A percentile compares a stretch with the other conserved stretches of the same genome.
These are phyloP conservation scores for Villa cingulata DNA, from an alignment of 2,888 invertebrate species.

Conservation along the genomic window DNA sequence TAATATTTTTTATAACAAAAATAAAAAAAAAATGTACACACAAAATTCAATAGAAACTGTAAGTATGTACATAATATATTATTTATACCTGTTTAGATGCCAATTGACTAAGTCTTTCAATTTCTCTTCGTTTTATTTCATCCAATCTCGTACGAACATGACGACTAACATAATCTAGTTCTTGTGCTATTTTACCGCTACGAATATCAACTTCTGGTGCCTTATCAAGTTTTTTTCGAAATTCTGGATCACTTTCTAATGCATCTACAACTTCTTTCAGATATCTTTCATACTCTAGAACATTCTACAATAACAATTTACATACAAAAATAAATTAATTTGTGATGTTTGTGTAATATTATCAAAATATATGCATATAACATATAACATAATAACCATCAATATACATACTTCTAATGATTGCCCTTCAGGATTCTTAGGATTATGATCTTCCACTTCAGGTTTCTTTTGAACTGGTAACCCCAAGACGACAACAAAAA, in stretches of 20 bases:
- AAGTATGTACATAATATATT: not conserved
- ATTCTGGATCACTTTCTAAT: conserved; percentile 76
- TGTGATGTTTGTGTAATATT: no score
- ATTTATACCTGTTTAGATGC: conserved; percentile 40
- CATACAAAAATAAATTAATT: not conserved
- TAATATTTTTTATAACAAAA: no score
- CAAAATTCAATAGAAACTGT: no score
- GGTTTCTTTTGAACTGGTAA: not conserved
- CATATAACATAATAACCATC: no score
- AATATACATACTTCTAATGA: no score
- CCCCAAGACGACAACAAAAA: no score
- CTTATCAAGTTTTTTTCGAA: conserved; percentile 64
- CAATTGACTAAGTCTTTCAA: conserved; percentile 64
- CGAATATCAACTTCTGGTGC: conserved; percentile 72
- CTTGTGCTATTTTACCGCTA: conserved; percentile 84
- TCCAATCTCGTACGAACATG: conserved; percentile 76
- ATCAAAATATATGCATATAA: no score
- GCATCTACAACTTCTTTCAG: conserved; percentile 79
- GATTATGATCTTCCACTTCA: no score
- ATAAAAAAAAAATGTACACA: not conserved
- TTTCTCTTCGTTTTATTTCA: conserved; percentile 80
- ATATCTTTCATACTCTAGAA: conserved; percentile 62
- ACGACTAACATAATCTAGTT: conserved; percentile 80
- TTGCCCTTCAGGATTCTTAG: no score
- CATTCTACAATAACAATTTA: conserved; percentile 15